Evolutionary conservation across 2,888 invertebrate species (phyloP), one percentile per base, ranked within the genome.

Genomic region (Ypsolopha scabrella): DNA sequence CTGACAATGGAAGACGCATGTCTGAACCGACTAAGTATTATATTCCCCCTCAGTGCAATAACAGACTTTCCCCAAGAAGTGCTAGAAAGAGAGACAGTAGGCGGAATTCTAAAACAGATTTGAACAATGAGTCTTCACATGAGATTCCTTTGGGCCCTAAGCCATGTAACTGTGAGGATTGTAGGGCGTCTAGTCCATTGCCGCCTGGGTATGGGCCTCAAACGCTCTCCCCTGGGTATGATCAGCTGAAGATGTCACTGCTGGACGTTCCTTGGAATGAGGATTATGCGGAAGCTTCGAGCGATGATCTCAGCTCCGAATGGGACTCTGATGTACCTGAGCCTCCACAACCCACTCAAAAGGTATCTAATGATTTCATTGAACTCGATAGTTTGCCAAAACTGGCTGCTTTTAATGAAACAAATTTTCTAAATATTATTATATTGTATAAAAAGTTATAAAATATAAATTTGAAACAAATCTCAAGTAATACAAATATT

Each of bases 251-350:
- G 62, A 91, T 90, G 63, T 92, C 92, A 33, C 75, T 95, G 51
- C 75, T 94, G 58, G 91, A 93, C 66, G 94, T 95, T 58, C 94
- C 94, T 0, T 88, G 90, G 85, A 88, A 88, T 36, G 83, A 91
- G 56, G 96, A 96, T 67, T 96, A 94, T 73, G 95, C 94, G 10
- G 95, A 95, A 66, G 94, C 94, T n/a, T 94, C 94, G 59, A 94
- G 94, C 69, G 96, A 96, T 74, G 96, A 96, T 75, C 89, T 96
- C 55, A 95, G 94, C 72, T 95, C 95, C 10, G 96, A 96, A 68
- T 96, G 96, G 95, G 95, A 96, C 70, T 94, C 94, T 1, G 95
- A 95, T 75, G 92, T 90, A 7, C 88, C 90, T 11, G 91, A 91
- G 51, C 83, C 83, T 1, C 72, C 78, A 35, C 79, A 80, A 35